Evolutionary conservation across 2,113 vertebrate species (phyloP).

Genomic region (Equus quagga): DNA sequence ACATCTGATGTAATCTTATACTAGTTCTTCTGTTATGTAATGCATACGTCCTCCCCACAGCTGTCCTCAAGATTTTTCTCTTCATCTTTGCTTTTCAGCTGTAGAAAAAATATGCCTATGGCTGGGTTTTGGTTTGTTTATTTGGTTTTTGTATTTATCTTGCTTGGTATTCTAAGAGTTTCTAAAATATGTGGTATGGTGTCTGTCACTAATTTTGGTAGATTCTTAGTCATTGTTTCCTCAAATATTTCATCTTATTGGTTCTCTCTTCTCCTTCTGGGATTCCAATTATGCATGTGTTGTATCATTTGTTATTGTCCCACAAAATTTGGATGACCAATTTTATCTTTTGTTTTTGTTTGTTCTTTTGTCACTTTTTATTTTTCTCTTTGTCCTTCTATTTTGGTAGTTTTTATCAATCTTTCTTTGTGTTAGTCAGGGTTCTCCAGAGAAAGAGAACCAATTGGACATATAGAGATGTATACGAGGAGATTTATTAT

Average conservation of each 20-base stretch:
- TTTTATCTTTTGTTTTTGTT: background rate
- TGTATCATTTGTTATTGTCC: background rate
- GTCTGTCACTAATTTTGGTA: too few relatives aligned
- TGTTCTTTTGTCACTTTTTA: background rate
- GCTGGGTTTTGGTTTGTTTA: background rate
- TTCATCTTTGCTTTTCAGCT: background rate
- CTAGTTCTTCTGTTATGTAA: background rate
- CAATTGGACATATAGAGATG: too few relatives aligned
- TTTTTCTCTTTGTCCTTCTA: background rate
- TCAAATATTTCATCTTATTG: background rate
- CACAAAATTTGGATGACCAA: background rate
- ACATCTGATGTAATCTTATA: background rate
- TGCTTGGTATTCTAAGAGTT: background rate
- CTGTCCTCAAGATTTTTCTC: background rate
- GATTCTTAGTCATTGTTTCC: background rate
- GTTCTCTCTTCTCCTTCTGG: background rate
- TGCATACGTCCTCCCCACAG: background rate
- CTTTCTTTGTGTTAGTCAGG: too few relatives aligned
- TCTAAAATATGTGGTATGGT: too few relatives aligned
- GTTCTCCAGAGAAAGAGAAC: too few relatives aligned
- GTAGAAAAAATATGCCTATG: background rate
- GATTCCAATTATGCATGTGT: background rate
- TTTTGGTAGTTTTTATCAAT: background rate
- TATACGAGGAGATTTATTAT: too few relatives aligned
- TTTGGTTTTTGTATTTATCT: background rate